Evolutionary conservation across 2,113 vertebrate species (phyloP).

Genomic region (Strix aluco): DNA sequence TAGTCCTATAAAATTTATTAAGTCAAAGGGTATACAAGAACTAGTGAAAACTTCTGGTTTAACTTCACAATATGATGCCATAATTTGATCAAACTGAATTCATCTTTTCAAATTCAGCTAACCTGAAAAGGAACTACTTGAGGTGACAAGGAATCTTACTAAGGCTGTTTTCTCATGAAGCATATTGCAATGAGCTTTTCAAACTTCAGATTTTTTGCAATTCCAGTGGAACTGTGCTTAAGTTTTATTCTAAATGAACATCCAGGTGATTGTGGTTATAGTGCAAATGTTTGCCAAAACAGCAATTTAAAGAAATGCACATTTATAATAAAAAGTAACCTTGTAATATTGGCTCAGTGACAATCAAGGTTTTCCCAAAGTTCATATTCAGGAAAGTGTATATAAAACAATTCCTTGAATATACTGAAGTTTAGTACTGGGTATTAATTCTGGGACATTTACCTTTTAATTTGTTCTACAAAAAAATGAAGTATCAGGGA

Average conservation of each 20-base stretch:
- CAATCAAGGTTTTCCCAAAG: not conserved
- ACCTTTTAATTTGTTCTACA: not conserved
- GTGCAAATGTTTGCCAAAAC: not conserved
- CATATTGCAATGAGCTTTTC: not conserved
- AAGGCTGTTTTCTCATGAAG: not conserved
- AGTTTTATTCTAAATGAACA: not conserved
- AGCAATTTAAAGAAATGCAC: not conserved
- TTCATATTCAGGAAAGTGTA: not conserved
- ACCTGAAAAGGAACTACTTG: not conserved
- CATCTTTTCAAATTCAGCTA: not conserved
- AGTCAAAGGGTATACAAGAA: not conserved
- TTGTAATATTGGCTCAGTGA: not conserved
- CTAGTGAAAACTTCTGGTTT: not conserved
- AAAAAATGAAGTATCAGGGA: not conserved
- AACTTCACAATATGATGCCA: not conserved
- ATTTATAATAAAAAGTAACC: not conserved
- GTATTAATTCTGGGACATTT: not conserved
- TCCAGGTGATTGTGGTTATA: not conserved
- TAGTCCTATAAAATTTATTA: not conserved
- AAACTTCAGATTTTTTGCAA: not conserved
- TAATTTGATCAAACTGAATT: not conserved
- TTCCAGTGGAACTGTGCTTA: not conserved
- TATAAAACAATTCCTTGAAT: not conserved
- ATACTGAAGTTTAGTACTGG: accelerated
- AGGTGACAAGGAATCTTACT: not conserved